Percentiles rank a stretch among this genome's conserved stretches.
These are phyloP conservation scores for Nerophis lumbriciformis DNA, from an alignment of 2,113 vertebrate genomes.

Conservation along the genomic window DNA sequence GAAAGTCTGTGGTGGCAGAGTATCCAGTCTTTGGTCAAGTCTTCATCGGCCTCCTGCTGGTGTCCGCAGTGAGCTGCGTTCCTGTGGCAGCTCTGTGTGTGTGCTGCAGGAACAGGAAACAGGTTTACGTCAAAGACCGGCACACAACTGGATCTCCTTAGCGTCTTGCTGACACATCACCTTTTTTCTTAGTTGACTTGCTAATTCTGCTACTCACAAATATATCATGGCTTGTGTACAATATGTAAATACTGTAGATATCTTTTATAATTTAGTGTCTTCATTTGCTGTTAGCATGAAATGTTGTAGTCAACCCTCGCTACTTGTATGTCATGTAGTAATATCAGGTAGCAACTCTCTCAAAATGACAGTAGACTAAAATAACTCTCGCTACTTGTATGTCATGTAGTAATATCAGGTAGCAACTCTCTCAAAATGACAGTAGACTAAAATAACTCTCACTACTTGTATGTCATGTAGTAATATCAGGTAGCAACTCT, in stretches of 20 bases:
- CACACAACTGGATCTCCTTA: conserved; percentile 28
- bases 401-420: too few species aligned
- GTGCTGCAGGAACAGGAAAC: conserved; percentile 58
- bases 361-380: too few species aligned
- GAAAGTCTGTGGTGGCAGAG: conserved; percentile 75
- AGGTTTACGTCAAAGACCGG: not conserved
- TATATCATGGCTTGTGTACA: not conserved
- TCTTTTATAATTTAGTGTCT: not conserved
- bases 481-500: too few species aligned
- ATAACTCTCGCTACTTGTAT: too few species aligned
- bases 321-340: too few species aligned
- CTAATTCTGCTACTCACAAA: not conserved
- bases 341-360: too few species aligned
- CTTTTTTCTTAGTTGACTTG: too few species aligned
- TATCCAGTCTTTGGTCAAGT: conserved; percentile 78
- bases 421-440: too few species aligned
- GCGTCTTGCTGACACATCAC: not conserved
- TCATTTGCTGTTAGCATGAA: too few species aligned
- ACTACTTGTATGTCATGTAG: too few species aligned
- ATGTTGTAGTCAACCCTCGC: too few species aligned
- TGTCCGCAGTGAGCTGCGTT: conserved; percentile 76
- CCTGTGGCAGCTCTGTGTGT: conserved; percentile 76
- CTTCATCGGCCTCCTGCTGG: conserved; percentile 80
- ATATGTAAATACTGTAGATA: conserved; percentile 32
- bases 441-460: too few species aligned